phyloP scores from a whole-genome alignment of 2,888 invertebrate species.

The Steinernema hermaphroditum region DNA sequence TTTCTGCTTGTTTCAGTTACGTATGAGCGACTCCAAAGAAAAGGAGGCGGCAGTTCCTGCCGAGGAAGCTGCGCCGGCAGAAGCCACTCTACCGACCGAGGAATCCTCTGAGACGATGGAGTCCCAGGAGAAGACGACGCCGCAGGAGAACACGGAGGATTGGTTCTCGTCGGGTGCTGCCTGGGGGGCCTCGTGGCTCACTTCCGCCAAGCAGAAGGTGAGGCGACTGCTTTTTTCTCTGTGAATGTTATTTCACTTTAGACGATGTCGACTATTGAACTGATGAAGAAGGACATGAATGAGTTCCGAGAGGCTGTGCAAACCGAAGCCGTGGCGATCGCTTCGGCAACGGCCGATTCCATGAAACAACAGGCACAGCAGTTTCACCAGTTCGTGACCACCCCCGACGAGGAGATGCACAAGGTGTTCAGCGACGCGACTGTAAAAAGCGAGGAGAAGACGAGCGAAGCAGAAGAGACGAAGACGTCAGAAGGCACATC shows the following conservation, averaged over 20 bases:
- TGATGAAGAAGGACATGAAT: slow-evolving; percentile 63
- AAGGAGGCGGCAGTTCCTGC: background rate
- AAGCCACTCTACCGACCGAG: background rate
- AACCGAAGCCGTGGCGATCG: slow-evolving; percentile 56
- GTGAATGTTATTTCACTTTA: slow-evolving; percentile 38
- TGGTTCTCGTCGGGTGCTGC: slow-evolving; percentile 47
- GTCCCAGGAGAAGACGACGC: background rate
- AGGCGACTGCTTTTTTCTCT: background rate
- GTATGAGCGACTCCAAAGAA: slow-evolving; percentile 5
- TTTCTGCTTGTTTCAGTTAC: slow-evolving; percentile 1
- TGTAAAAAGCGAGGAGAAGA: slow-evolving; percentile 42
- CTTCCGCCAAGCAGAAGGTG: slow-evolving; percentile 59
- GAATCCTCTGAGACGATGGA: background rate
- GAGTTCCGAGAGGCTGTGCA: slow-evolving; percentile 62
- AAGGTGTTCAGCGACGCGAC: slow-evolving; percentile 35
- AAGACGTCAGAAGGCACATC: slow-evolving; percentile 34
- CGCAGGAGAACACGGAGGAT: background rate
- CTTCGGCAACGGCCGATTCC: slow-evolving; percentile 40
- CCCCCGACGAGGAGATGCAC: slow-evolving; percentile 37
- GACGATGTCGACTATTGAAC: slow-evolving; percentile 61
- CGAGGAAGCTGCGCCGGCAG: background rate
- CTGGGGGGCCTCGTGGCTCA: slow-evolving; percentile 57
- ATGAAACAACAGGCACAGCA: slow-evolving; percentile 61
- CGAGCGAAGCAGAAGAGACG: slow-evolving; percentile 33
- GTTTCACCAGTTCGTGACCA: slow-evolving; percentile 57